Percentiles rank a stretch among this genome's conserved stretches.
Evolutionary conservation across 1,140 invertebrate species (phyloP).

Genomic region (Drosophila insularis): DNA sequence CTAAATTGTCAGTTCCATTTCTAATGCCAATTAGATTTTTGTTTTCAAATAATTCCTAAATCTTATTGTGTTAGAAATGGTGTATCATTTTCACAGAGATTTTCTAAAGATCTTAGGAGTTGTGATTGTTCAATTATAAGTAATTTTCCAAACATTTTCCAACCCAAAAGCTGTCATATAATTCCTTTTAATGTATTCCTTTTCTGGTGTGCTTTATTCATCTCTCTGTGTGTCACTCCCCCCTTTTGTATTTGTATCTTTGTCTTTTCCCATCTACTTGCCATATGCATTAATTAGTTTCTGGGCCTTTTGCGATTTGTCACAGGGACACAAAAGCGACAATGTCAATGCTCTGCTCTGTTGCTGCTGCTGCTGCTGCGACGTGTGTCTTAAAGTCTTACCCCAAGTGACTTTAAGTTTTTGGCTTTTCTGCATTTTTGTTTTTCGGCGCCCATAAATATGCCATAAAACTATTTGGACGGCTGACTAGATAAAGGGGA

Average conservation of each 20-base stretch:
- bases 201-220: not conserved
- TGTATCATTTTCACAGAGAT: not conserved
- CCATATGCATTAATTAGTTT: conserved; percentile 69
- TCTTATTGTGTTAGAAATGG: not conserved
- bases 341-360: conserved; percentile 48
- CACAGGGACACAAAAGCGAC: conserved; percentile 42
- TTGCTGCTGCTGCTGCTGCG: not conserved
- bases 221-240: not conserved
- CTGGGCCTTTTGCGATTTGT: conserved; percentile 61
- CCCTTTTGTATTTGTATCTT: not conserved
- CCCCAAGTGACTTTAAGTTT: conserved; percentile 71
- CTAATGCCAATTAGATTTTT: too few relatives aligned
- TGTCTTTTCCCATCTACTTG: not conserved
- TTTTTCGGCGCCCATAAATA: conserved; percentile 71
- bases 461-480: conserved; percentile 78
- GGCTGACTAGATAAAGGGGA: conserved; percentile 68
- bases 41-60: too few relatives aligned
- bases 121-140: not conserved
- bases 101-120: not conserved
- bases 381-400: conserved; percentile 70
- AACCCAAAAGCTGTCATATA: conserved; percentile 5
- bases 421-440: conserved; percentile 3
- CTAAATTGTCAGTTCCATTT: too few relatives aligned
- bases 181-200: conserved; percentile 26
- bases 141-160: conserved; percentile 15